Base-by-base conservation (phyloP, 2,113 vertebrate species). In the Oreochromis niloticus region DNA sequence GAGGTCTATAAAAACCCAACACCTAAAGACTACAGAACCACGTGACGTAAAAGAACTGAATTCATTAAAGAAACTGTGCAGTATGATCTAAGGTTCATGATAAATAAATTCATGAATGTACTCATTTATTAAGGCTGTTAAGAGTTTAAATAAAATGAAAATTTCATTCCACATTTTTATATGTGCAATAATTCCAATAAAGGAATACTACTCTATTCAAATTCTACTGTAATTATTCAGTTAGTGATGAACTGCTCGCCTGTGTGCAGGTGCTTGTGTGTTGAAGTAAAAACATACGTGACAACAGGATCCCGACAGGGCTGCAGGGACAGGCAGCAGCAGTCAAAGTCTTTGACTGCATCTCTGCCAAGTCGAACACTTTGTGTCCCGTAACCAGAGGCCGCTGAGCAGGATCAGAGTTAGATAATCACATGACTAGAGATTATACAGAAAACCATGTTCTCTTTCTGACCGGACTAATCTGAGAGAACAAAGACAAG, bases 271-370 rank as follows among this genome's bases (percentile, higher is more conserved):
- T 43, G n/a, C 46, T 3, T 39, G 19, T 13, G 61, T 36, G 55
- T 16, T 41, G n/a, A n/a, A 89, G 34, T 41, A 34, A 17, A 7
- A 7, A 92, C 97, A 66, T 94, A 98, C 98, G 98, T 98, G 48
- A 98, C 92, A 1, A 98, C 97, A 1, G 98, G 98, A 78, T 97
- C 95, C 19, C 96, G 96, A 89, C 98, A 98, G 6, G 98, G 97
- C 93, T 98, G 98, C 86, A 98, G 93, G 2, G 98, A 98, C 4
- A 98, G 96, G 54, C 97, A 98, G 88, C 98, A 98, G 92, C 98
- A 98, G 92, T 98, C 98, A 5, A 98, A 98, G 91, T 98, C 98
- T 91, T 98, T 98, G 56, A 98, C 97, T 0, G 98, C 97, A 19
- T 98, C 98, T 88, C 97, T 97, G 41, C 98, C 98, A 88, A 98